Percentiles rank a stretch among this genome's conserved stretches.
Conservation (phyloP, 92 coral and sea anemone species). For the Bergia puertoricense region DNA sequence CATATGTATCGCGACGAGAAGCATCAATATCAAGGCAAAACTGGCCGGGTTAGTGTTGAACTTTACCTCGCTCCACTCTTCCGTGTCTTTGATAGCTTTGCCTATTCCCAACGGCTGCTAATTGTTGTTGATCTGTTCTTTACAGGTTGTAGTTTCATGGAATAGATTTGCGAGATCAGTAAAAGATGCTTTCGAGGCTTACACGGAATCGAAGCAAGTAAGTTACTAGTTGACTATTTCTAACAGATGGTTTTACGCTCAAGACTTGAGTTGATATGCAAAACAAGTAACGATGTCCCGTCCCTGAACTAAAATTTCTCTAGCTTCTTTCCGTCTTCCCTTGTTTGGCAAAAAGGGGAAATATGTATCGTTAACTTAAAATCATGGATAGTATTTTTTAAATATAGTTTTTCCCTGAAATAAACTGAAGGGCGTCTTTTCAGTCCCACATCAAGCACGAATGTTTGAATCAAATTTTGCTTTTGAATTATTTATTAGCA, state of each 20-base stretch:
- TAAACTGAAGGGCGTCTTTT: constrained; percentile 14
- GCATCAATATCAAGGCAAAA: constrained; percentile 82
- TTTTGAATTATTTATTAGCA: constrained; percentile 35
- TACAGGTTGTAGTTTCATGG: constrained; percentile 95
- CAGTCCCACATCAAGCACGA: not conserved
- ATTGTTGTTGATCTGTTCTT: constrained; percentile 24
- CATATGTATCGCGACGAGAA: constrained; percentile 64
- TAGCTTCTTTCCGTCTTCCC: not conserved
- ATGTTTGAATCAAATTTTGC: not conserved
- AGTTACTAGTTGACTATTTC: not conserved
- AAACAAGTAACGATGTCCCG: not conserved
- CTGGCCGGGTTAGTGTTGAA: constrained; percentile 87
- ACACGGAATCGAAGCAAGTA: constrained; percentile 98
- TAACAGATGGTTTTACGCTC: not conserved
- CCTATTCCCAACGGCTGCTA: not conserved
- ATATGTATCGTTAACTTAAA: not conserved
- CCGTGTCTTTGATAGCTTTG: not conserved
- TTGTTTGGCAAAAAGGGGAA: not conserved
- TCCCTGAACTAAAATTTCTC: not conserved
- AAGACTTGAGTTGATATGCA: not conserved
- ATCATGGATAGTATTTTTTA: not conserved
- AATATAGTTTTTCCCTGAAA: not conserved
- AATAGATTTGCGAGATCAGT: constrained; percentile 98
- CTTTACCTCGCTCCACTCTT: not conserved
- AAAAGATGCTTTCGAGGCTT: constrained; percentile 94